Percentiles rank a stretch among this genome's conserved stretches.
Evolutionary conservation across 2,888 invertebrate species (phyloP).

Genomic region (Stenodema calcarata): DNA sequence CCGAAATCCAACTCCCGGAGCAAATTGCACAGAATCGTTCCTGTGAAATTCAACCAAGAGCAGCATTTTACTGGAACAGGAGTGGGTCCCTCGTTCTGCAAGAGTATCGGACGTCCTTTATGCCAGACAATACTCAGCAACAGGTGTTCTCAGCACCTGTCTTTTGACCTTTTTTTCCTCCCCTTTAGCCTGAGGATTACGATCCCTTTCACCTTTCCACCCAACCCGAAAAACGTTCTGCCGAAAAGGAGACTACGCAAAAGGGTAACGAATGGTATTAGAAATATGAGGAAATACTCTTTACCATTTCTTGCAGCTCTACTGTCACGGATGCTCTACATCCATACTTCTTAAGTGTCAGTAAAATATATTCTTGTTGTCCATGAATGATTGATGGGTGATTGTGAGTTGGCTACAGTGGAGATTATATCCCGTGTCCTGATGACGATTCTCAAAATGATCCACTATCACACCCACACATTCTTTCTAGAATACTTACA

Average conservation of each 20-base stretch:
- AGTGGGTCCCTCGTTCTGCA: background rate
- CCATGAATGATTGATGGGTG: too few species aligned
- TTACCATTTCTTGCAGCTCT: too few species aligned
- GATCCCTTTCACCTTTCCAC: background rate
- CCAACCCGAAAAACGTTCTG: background rate
- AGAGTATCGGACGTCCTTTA: background rate
- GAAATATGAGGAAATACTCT: background rate
- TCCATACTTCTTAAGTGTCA: too few species aligned
- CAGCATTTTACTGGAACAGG: background rate
- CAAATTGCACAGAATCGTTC: too few species aligned
- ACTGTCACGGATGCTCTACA: too few species aligned
- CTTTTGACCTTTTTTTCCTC: slow-evolving; percentile 23
- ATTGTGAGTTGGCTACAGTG: too few species aligned
- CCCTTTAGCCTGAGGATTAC: background rate
- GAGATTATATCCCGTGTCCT: too few species aligned
- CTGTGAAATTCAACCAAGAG: background rate
- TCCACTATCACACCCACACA: too few species aligned
- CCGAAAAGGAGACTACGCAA: background rate
- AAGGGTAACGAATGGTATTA: background rate
- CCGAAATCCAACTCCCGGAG: too few species aligned
- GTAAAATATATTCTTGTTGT: too few species aligned
- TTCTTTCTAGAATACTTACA: too few species aligned
- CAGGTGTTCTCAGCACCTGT: slow-evolving; percentile 21
- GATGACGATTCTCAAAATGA: too few species aligned
- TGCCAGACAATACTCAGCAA: slow-evolving; percentile 23